Base-by-base conservation (phyloP, 2,797 vertebrate genomes). In the Chiloscyllium punctatum region DNA sequence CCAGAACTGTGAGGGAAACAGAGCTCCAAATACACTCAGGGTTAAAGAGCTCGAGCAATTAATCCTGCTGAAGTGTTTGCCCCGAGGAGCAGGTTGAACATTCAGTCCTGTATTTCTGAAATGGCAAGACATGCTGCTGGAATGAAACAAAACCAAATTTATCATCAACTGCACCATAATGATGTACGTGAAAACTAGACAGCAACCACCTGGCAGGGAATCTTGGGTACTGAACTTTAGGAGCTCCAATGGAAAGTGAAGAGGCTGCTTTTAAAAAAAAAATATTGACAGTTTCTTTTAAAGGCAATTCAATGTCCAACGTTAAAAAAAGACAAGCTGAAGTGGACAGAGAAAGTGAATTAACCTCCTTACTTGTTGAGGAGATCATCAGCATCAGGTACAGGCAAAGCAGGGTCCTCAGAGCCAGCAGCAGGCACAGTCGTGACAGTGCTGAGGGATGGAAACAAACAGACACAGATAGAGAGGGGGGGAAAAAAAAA, bases 351-450 rank as follows among this genome's bases (percentile, higher is more conserved):
- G 5, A n/a, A 71, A 94, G 25, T 15, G 68, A 95, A 74, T 66
- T 27, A 95, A 62, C 27, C 92, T 21, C 96, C 98, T 99, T 98
- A 99, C 99, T 99, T 99, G 98, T 99, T 98, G 96, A 99, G 98
- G 97, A 99, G 98, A 95, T 99, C 98, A n/a, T 99, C 98, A 48
- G 98, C 98, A 97, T 99, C 99, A n/a, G 98, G 98, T 97, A 99
- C 97, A 97, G 98, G 98, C 95, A 98, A 97, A 97, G 98, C 98
- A 94, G 98, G 97, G 96, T 99, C 98, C 97, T 99, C 98, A 96
- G 97, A 96, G 95, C 84, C 96, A 96, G 96, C 62, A 95, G 96
- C 97, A 97, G 98, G 97, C 97, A 98, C 98, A 97, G 96, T 91
- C 96, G 96, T 96, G 88, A 95, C 95, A 74, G 97, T 98, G 96